phyloP scores from a whole-genome alignment of 2,888 invertebrate genomes.

The Ochropacha duplaris region DNA sequence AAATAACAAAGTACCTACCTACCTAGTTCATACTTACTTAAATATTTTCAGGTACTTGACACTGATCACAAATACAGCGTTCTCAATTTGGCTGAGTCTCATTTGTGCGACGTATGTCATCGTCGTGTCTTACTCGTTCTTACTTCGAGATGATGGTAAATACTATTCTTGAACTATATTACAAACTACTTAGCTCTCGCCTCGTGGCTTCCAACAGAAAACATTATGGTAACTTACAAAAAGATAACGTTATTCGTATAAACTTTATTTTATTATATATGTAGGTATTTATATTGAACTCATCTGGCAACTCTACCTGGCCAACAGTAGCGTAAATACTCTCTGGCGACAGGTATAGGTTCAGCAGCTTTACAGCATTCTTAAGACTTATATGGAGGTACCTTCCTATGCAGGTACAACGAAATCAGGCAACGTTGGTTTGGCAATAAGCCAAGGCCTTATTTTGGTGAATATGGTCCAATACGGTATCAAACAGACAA shows the following conservation, averaged over 20 bases:
- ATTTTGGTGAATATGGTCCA: conserved; percentile 92
- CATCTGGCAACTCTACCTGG: too few relatives aligned
- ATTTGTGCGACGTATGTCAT: conserved; percentile 85
- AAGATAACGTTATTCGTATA: too few relatives aligned
- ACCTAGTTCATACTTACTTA: too few relatives aligned
- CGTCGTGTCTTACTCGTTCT: conserved; percentile 85
- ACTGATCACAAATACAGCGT: conserved; percentile 83
- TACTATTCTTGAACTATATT: background rate
- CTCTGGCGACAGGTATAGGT: too few relatives aligned
- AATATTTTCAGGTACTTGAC: conserved; percentile 81
- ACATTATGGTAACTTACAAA: background rate
- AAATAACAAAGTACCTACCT: conserved; percentile 7
- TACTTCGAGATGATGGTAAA: conserved; percentile 83
- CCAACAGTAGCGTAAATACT: too few relatives aligned
- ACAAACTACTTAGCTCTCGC: too few relatives aligned
- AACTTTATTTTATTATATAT: too few relatives aligned
- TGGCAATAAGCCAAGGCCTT: conserved; percentile 88
- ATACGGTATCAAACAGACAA: conserved; percentile 90
- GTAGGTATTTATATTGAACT: too few relatives aligned
- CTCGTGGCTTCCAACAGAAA: background rate
- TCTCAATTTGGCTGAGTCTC: conserved; percentile 85
- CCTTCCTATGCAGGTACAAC: conserved; percentile 64
- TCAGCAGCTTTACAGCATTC: too few relatives aligned
- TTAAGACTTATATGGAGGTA: too few relatives aligned
- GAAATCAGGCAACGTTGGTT: conserved; percentile 86